phyloP scores from a whole-genome alignment of 1,140 invertebrate genomes.

The Gryon sp. region DNA sequence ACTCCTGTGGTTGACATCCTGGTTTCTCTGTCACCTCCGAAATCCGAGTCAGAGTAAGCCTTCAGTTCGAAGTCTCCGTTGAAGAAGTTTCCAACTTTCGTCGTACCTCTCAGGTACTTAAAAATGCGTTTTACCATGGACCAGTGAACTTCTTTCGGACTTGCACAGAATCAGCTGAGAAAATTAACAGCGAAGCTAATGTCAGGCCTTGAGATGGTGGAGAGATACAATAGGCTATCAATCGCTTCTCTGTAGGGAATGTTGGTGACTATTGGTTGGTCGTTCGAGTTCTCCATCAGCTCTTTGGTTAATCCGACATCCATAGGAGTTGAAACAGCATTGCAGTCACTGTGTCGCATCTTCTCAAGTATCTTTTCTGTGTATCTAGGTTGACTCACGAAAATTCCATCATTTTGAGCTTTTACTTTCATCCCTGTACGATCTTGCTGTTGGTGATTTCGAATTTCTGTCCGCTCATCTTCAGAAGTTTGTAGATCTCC shows the following conservation, averaged over 20 bases:
- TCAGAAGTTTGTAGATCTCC: too few relatives aligned
- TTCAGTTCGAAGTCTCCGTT: neutral
- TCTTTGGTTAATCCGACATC: too few relatives aligned
- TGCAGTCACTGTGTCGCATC: too few relatives aligned
- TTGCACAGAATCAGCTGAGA: conserved; percentile 65
- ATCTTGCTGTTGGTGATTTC: too few relatives aligned
- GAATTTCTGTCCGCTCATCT: too few relatives aligned
- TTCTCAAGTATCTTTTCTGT: too few relatives aligned
- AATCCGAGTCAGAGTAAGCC: conserved; percentile 7
- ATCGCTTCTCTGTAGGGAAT: conserved; percentile 67
- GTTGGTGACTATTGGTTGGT: neutral
- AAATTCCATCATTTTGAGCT: too few relatives aligned
- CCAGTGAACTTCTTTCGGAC: conserved; percentile 65
- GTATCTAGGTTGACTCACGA: too few relatives aligned
- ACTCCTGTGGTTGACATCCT: conserved; percentile 15
- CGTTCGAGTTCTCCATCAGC: too few relatives aligned
- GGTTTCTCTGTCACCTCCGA: neutral
- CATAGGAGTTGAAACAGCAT: too few relatives aligned
- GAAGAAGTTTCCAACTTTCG: neutral
- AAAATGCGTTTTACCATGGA: conserved; percentile 15
- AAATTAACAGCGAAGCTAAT: conserved; percentile 71
- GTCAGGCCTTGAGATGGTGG: conserved; percentile 71
- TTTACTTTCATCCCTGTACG: too few relatives aligned
- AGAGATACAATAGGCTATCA: conserved; percentile 71
- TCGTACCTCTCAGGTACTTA: neutral